phyloP scores from a whole-genome alignment of 2,113 vertebrate species.

The Sphaerodactylus townsendi region DNA sequence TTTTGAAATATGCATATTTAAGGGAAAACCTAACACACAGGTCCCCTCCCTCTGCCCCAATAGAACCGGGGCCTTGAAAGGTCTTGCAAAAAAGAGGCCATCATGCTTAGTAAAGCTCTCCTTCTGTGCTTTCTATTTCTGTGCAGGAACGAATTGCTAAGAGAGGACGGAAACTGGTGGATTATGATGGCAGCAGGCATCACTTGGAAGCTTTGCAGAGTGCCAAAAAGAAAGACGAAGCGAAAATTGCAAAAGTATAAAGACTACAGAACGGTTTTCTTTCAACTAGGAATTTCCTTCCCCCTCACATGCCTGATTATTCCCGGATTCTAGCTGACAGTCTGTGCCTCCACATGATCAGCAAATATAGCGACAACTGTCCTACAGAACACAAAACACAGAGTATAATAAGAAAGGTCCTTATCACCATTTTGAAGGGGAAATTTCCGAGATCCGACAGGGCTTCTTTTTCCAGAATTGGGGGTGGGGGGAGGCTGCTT shows the following conservation, averaged over 20 bases:
- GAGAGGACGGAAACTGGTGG: constrained; percentile 89
- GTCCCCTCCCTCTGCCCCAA: background rate
- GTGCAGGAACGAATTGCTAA: constrained; percentile 88
- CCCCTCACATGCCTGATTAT: background rate
- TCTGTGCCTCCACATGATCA: background rate
- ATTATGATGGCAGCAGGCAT: constrained; percentile 90
- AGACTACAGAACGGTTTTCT: background rate
- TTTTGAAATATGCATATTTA: background rate
- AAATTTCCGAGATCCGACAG: too few species aligned
- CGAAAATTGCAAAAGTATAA: constrained; percentile 87
- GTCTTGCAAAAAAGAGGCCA: background rate
- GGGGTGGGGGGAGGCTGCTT: too few species aligned
- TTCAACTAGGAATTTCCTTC: background rate
- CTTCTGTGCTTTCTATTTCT: background rate
- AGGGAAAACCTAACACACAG: background rate
- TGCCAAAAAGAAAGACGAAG: constrained; percentile 91
- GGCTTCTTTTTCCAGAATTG: too few species aligned
- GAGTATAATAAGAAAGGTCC: too few species aligned
- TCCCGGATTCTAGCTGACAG: too few species aligned
- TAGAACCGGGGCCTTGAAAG: background rate
- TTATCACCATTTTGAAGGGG: too few species aligned
- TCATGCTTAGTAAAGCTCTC: background rate
- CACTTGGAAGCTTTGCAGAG: constrained; percentile 87
- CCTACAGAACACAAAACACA: too few species aligned
- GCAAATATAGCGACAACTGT: background rate